Base-by-base conservation (phyloP, 2,888 invertebrate species). In the Argyra leucocephala region DNA sequence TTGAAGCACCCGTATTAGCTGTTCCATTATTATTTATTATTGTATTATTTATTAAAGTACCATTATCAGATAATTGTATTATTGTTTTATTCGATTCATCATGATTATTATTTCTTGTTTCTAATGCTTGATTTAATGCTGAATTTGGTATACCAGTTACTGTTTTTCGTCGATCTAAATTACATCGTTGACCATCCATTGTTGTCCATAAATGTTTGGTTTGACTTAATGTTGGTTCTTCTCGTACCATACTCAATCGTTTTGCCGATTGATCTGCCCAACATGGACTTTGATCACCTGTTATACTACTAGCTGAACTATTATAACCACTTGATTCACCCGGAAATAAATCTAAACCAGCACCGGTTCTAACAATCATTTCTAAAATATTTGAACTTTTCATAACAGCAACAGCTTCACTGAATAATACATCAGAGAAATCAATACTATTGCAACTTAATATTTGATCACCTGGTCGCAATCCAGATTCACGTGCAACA, bases 381-480 rank as follows among this genome's bases (percentile, higher is more conserved):
- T 91, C 89, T 66, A 93, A 82, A 48, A 90, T 87, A 61, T 88
- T 86, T 66, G 86, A 85, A 61, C 86, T 86, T 78, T 92, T 92
- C 85, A 93, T 87, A 36, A 90, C 85, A 67, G 88, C 85, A 70
- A 92, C 89, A 64, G 92, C 92, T 82, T 93, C 91, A 73, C 88
- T 88, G 76, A 93, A 93, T 37, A 88, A 83, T 69, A 91, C 87
- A 77, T 89, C 89, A 66, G 84, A 82, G 75, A 88, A 88, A 74
- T 88, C 88, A 66, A 88, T 83, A 68, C 91, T 92, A 76, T 96
- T 96, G 78, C 95, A 95, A 71, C 89, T 88, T 64, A 95, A 78
- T 69, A 96, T 91, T 80, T 95, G 93, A 78, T 96, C 96, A 7
- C 95, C 95, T 0, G 93, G 91, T 72, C 91, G 84, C 21, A 96